A percentile compares a stretch with the other conserved stretches of the same genome.
phyloP scores from a whole-genome alignment of 2,113 vertebrate species.

The Macrotus californicus region DNA sequence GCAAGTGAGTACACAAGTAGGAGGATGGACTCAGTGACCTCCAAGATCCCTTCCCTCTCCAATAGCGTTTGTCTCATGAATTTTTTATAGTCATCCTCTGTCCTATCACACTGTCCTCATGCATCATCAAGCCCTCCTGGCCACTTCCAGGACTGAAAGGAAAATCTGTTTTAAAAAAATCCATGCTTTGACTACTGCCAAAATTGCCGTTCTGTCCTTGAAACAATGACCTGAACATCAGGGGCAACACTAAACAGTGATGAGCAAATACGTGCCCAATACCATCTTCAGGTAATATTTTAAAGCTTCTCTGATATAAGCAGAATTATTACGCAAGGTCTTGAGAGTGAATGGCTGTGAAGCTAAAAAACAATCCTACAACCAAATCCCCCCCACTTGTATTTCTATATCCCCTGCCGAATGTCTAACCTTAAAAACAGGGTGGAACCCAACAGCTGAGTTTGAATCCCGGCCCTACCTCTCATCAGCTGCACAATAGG shows the following conservation, averaged over 20 bases:
- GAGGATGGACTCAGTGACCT: constrained; percentile 43
- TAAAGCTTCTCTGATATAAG: constrained; percentile 2
- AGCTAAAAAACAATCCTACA: background rate
- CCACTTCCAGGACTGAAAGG: constrained; percentile 47
- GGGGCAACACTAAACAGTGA: constrained; percentile 1
- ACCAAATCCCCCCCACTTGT: background rate
- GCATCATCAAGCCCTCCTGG: constrained; percentile 54
- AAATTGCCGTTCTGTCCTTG: constrained; percentile 59
- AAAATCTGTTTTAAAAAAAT: constrained; percentile 53
- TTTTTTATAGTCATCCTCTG: constrained; percentile 61
- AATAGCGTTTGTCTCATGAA: constrained; percentile 33
- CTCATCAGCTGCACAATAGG: background rate
- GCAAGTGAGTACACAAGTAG: background rate
- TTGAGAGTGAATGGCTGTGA: background rate
- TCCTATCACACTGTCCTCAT: constrained; percentile 44
- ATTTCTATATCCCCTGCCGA: background rate
- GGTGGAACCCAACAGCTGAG: background rate
- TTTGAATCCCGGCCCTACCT: background rate
- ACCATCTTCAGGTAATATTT: background rate
- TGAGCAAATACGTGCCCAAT: constrained; percentile 27
- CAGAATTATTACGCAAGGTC: background rate
- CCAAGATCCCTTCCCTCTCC: constrained; percentile 34
- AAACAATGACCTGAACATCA: constrained; percentile 55
- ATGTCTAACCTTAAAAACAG: background rate
- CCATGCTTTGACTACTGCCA: constrained; percentile 62